phyloP scores from a whole-genome alignment of 2,888 invertebrate genomes.

The Agrotis clavis region DNA sequence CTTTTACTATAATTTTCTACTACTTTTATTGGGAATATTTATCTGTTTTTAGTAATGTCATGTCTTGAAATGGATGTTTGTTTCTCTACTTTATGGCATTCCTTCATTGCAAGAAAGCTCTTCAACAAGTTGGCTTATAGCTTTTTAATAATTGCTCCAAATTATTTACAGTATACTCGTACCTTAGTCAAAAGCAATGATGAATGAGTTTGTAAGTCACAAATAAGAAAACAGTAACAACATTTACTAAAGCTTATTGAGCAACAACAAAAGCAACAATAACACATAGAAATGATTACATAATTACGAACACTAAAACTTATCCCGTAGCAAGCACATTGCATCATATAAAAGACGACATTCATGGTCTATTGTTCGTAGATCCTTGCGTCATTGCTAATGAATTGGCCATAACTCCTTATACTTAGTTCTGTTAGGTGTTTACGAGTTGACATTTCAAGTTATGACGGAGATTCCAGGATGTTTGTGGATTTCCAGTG shows the following conservation, averaged over 20 bases:
- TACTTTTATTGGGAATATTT: background rate
- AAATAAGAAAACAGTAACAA: background rate
- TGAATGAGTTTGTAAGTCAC: background rate
- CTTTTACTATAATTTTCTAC: background rate
- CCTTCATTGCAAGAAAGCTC: background rate
- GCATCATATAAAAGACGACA: slow-evolving; percentile 33
- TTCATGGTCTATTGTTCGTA: slow-evolving; percentile 50
- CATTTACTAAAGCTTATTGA: background rate
- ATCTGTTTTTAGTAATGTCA: background rate
- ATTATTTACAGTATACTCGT: background rate
- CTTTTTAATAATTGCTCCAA: background rate
- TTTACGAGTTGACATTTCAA: slow-evolving; percentile 46
- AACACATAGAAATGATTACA: slow-evolving; percentile 19
- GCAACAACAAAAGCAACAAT: slow-evolving; percentile 14
- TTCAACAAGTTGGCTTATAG: background rate
- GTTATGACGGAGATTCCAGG: slow-evolving; percentile 10
- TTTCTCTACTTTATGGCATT: background rate
- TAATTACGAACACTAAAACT: slow-evolving; percentile 14
- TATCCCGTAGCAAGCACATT: slow-evolving; percentile 29
- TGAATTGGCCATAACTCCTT: slow-evolving; percentile 54
- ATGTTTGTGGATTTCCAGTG: background rate
- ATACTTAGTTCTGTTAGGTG: slow-evolving; percentile 21
- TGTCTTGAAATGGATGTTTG: background rate
- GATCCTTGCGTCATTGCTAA: slow-evolving; percentile 51
- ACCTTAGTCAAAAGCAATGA: background rate